Conservation (phyloP, 92 coral and sea anemone genomes). For the Parazoanthus darwini region DNA sequence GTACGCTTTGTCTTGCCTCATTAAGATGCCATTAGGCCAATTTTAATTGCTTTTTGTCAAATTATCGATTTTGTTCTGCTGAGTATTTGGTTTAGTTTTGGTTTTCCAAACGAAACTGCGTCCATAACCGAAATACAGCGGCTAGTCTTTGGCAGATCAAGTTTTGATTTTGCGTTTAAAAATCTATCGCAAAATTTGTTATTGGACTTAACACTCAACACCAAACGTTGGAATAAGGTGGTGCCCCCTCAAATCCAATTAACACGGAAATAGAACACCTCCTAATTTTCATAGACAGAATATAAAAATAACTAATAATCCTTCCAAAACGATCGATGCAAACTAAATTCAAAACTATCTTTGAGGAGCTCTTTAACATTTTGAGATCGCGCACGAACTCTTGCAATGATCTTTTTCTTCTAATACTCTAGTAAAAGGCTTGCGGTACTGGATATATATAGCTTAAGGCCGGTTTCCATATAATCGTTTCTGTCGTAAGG, state of each 20-base stretch:
- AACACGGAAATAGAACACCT: not conserved
- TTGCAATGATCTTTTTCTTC: not conserved
- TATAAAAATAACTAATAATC: not conserved
- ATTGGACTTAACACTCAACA: not conserved
- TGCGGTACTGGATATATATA: not conserved
- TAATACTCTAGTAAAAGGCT: not conserved
- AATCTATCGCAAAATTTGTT: not conserved
- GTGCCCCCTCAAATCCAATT: conserved; percentile 29
- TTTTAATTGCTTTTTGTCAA: not conserved
- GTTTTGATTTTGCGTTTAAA: too few relatives aligned
- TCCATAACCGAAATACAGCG: not conserved
- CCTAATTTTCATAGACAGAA: not conserved
- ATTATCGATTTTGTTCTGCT: not conserved
- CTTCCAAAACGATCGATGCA: not conserved
- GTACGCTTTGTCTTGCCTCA: not conserved
- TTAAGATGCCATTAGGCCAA: not conserved
- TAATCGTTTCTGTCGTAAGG: too few relatives aligned
- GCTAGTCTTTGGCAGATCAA: not conserved
- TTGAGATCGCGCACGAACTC: not conserved
- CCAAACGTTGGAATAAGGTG: not conserved
- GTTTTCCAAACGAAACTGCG: not conserved
- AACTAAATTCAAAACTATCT: not conserved
- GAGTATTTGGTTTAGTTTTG: not conserved
- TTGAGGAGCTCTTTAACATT: not conserved
- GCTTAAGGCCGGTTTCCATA: too few relatives aligned